Percentiles rank a stretch among this genome's conserved stretches.
These are phyloP conservation scores for Stenodema calcarata DNA, from an alignment of 2,888 invertebrate species.

Conservation along the genomic window DNA sequence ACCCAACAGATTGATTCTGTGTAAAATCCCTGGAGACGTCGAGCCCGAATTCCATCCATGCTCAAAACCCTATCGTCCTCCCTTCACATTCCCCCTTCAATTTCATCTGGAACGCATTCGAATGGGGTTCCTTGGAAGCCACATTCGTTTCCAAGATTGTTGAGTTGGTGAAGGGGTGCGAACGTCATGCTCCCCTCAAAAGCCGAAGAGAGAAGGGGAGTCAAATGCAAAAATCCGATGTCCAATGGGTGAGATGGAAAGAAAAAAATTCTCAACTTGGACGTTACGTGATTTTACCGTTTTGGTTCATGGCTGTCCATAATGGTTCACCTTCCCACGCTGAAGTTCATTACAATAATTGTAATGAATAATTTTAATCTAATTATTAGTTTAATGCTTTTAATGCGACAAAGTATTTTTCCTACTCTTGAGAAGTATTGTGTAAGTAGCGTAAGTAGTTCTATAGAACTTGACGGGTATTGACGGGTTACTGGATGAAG, in stretches of 20 bases:
- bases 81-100: not conserved
- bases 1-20: not conserved
- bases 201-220: not conserved
- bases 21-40: not conserved
- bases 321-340: too few relatives aligned
- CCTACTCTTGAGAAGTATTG: too few relatives aligned
- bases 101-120: not conserved
- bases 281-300: too few relatives aligned
- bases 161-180: not conserved
- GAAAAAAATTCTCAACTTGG: not conserved
- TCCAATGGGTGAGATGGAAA: not conserved
- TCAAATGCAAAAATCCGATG: not conserved
- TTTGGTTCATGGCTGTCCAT: too few relatives aligned
- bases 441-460: too few relatives aligned
- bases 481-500: too few relatives aligned
- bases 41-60: not conserved
- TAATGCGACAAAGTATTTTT: too few relatives aligned
- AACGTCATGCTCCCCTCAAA: not conserved
- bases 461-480: too few relatives aligned
- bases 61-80: not conserved
- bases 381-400: too few relatives aligned
- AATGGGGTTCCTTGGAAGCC: not conserved
- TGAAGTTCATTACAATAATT: too few relatives aligned
- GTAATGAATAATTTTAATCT: too few relatives aligned
- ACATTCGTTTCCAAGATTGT: not conserved